Evolutionary conservation across 2,888 invertebrate genomes (phyloP).

Genomic region (Trissonchulus latispiculum): DNA sequence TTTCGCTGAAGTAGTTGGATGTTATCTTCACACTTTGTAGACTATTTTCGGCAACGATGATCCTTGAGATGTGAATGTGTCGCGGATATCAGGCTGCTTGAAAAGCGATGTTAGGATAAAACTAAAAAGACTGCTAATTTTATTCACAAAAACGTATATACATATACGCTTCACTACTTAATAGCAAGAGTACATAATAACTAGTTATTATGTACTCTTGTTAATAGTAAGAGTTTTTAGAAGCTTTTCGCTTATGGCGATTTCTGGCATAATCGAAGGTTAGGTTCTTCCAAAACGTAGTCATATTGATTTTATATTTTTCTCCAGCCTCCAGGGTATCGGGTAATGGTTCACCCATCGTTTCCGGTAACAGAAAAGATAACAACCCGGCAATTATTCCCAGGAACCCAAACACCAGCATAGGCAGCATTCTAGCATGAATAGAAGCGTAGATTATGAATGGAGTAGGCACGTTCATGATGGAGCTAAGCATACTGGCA

Average conservation of each 20-base stretch:
- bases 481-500: not conserved
- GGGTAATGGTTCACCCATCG: not conserved
- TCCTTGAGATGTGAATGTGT: too few species aligned
- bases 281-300: not conserved
- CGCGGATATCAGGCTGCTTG: too few species aligned
- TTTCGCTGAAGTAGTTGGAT: too few species aligned
- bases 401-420: constrained; percentile 9
- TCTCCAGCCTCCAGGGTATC: not conserved
- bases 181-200: too few species aligned
- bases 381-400: not conserved
- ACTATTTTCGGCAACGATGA: too few species aligned
- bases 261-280: not conserved
- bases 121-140: too few species aligned
- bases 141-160: too few species aligned
- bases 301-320: not conserved
- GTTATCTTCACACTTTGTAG: too few species aligned
- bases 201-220: too few species aligned
- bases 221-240: too few species aligned
- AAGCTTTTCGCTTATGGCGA: not conserved
- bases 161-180: too few species aligned
- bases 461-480: constrained; percentile 13
- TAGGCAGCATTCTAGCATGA: not conserved
- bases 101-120: too few species aligned
- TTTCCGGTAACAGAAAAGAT: constrained; percentile 9
- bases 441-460: constrained; percentile 11